Evolutionary conservation across 2,797 vertebrate species (phyloP).

Genomic region (Meriones psammophilus): DNA sequence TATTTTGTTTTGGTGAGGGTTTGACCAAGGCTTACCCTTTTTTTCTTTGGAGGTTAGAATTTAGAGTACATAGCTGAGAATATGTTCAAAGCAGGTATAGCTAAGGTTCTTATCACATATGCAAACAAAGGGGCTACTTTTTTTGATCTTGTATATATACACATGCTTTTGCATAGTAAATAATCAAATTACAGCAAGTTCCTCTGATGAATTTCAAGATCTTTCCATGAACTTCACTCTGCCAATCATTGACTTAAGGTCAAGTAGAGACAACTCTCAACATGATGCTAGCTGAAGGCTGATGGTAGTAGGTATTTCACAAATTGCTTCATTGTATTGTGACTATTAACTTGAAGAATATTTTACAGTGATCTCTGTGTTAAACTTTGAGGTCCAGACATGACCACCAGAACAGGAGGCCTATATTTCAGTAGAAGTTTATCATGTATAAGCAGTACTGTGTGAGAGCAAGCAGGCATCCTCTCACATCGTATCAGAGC

Average conservation of each 20-base stretch:
- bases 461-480: neutral
- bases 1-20: neutral
- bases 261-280: neutral
- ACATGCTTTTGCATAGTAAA: neutral
- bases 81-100: slow-evolving; percentile 6
- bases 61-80: neutral
- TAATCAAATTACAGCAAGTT: slow-evolving; percentile 7
- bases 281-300: neutral
- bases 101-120: neutral
- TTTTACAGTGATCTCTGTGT: neutral
- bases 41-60: slow-evolving; percentile 3
- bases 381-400: neutral
- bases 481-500: neutral
- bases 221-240: neutral
- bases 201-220: slow-evolving; percentile 49
- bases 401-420: neutral
- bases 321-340: neutral
- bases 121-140: neutral
- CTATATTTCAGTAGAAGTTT: neutral
- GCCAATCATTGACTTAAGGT: neutral
- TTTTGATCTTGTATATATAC: neutral
- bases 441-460: neutral
- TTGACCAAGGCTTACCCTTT: neutral
- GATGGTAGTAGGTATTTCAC: neutral
- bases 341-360: slow-evolving; percentile 29